These are phyloP conservation scores for Alviniconcha strummeri DNA, from an alignment of 2,888 invertebrate species.

Conservation along the genomic window DNA sequence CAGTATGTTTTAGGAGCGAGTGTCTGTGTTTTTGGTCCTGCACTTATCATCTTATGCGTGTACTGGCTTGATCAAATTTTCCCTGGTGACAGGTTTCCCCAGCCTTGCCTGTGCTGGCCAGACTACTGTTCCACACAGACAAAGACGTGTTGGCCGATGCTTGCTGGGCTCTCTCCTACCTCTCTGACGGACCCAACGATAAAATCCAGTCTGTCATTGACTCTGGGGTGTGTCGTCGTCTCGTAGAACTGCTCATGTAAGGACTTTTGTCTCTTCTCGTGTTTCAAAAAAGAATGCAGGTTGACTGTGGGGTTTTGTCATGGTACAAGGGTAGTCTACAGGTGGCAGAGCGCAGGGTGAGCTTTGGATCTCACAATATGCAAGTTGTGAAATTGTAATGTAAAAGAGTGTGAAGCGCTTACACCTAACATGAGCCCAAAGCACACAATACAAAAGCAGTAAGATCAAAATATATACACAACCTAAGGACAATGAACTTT, in stretches of 20 bases:
- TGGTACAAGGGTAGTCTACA: no score
- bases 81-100: constrained; percentile 62
- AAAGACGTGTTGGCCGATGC: constrained; percentile 93
- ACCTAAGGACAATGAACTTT: not conserved
- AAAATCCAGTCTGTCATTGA: constrained; percentile 98
- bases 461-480: not conserved
- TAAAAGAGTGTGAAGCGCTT: no score
- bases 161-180: constrained; percentile 97
- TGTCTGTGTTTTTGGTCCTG: no score
- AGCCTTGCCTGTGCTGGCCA: constrained; percentile 87
- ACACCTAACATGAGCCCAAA: no score
- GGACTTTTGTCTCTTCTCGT: constrained; percentile 49
- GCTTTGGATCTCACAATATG: no score
- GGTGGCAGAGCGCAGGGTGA: no score
- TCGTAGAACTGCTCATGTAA: constrained; percentile 81
- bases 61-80: no score
- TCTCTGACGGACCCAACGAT: constrained; percentile 97
- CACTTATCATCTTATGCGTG: no score
- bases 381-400: no score
- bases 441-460: no score
- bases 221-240: constrained; percentile 91
- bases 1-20: no score
- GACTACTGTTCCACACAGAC: constrained; percentile 90
- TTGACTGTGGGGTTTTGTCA: not conserved
- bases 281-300: no score